Conservation (phyloP, 2,113 vertebrate species). For the Rhinopomastus cyanomelas region DNA sequence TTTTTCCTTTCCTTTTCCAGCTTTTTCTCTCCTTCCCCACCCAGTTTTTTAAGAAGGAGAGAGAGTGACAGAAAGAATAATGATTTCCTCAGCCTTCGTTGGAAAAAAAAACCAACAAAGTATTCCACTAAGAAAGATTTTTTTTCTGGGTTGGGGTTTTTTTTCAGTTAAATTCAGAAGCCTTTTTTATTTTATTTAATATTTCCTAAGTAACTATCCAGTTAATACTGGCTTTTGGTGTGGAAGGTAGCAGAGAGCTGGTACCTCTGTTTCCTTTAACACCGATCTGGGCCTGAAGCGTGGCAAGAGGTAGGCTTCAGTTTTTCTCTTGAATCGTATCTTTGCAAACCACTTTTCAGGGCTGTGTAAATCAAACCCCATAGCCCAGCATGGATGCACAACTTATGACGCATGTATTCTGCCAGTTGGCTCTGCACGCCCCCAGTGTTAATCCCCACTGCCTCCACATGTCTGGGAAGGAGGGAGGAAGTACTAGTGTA, state of each 20-base stretch:
- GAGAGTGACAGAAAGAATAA: constrained; percentile 35
- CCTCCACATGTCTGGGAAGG: background rate
- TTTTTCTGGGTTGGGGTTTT: background rate
- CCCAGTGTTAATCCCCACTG: background rate
- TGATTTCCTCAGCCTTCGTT: constrained; percentile 40
- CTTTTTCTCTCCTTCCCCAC: background rate
- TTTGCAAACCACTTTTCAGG: background rate
- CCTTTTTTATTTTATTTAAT: background rate
- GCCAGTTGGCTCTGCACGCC: background rate
- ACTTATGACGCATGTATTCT: background rate
- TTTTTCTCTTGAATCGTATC: background rate
- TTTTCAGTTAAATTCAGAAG: background rate
- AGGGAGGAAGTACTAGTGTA: background rate
- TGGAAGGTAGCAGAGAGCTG: background rate
- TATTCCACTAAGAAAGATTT: background rate
- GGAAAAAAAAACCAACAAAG: background rate
- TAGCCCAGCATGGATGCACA: background rate
- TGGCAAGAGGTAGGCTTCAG: background rate
- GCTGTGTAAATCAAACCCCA: background rate
- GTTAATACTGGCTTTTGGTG: background rate
- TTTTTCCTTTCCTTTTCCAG: background rate
- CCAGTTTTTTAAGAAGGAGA: constrained; percentile 19
- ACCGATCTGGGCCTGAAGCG: background rate
- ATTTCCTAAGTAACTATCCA: background rate
- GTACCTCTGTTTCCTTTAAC: background rate